Evolutionary conservation across 2,888 invertebrate species (phyloP).

Genomic region (Platycnemis pennipes): DNA sequence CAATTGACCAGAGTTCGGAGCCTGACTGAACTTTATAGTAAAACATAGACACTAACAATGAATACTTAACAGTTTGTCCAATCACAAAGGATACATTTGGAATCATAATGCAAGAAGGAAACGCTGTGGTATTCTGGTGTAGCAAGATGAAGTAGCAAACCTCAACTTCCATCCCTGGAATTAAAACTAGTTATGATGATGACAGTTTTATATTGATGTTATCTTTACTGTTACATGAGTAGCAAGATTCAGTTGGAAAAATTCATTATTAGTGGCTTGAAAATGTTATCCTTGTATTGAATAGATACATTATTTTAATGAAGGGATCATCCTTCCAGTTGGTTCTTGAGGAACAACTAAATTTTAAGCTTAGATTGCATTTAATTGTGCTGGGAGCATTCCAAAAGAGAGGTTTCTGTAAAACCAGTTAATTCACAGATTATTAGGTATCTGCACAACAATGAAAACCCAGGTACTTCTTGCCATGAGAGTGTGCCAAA

Average conservation of each 20-base stretch:
- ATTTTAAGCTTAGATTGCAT: slow-evolving; percentile 64
- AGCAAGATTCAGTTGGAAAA: slow-evolving; percentile 23
- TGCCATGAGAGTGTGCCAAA: slow-evolving; percentile 64
- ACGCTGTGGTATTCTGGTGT: background rate
- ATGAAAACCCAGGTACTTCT: slow-evolving; percentile 53
- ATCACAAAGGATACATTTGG: background rate
- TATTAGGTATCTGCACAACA: slow-evolving; percentile 1
- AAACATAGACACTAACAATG: background rate
- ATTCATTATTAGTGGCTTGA: slow-evolving; percentile 37
- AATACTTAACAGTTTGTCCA: background rate
- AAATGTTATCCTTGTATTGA: slow-evolving; percentile 19
- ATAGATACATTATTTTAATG: slow-evolving; percentile 52
- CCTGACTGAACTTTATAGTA: background rate
- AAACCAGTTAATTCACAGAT: background rate
- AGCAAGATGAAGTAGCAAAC: background rate
- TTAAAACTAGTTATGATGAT: background rate
- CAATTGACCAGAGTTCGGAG: background rate
- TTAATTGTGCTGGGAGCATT: slow-evolving; percentile 41
- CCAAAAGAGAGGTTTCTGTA: background rate
- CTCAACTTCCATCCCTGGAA: background rate
- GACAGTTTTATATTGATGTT: slow-evolving; percentile 12
- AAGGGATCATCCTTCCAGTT: slow-evolving; percentile 62
- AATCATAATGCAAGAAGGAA: background rate
- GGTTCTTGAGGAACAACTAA: slow-evolving; percentile 67
- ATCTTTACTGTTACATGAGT: background rate